Percentiles rank a stretch among this genome's conserved stretches.
These are phyloP conservation scores for Dipodomys merriami DNA, from an alignment of 2,113 vertebrate genomes.

Conservation along the genomic window DNA sequence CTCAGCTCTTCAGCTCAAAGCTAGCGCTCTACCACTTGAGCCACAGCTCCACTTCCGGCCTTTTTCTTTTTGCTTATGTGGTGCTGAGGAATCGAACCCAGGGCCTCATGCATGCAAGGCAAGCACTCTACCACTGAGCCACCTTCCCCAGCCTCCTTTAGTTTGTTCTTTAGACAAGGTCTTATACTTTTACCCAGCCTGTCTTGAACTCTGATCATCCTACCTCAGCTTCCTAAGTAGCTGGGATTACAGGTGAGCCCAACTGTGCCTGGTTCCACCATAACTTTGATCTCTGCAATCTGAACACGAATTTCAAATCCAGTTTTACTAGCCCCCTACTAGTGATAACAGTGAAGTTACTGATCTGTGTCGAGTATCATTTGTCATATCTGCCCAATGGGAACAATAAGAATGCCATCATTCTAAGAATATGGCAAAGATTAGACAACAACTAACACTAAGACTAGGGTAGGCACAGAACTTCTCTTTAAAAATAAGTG, in stretches of 20 bases:
- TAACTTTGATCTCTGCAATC: not conserved
- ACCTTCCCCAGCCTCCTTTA: too few species aligned
- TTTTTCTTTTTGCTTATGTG: too few species aligned
- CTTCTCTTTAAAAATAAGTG: too few species aligned
- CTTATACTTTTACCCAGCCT: not conserved
- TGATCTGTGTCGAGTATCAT: not conserved
- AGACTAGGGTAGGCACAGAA: not conserved
- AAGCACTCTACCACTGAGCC: too few species aligned
- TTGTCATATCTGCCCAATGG: not conserved
- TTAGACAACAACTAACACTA: not conserved
- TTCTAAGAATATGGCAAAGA: not conserved
- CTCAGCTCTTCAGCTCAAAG: too few species aligned
- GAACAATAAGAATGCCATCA: not conserved
- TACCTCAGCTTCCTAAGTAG: too few species aligned
- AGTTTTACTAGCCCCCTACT: not conserved
- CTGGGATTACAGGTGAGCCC: not conserved
- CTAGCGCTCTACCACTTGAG: too few species aligned
- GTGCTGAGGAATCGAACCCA: too few species aligned
- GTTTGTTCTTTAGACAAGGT: too few species aligned
- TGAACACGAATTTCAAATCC: not conserved
- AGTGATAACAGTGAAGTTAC: not conserved
- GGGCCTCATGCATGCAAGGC: too few species aligned
- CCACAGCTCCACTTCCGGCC: too few species aligned
- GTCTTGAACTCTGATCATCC: not conserved
- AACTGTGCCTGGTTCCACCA: not conserved